phyloP scores from a whole-genome alignment of 2,113 vertebrate species.

The Ceyx margarethae region DNA sequence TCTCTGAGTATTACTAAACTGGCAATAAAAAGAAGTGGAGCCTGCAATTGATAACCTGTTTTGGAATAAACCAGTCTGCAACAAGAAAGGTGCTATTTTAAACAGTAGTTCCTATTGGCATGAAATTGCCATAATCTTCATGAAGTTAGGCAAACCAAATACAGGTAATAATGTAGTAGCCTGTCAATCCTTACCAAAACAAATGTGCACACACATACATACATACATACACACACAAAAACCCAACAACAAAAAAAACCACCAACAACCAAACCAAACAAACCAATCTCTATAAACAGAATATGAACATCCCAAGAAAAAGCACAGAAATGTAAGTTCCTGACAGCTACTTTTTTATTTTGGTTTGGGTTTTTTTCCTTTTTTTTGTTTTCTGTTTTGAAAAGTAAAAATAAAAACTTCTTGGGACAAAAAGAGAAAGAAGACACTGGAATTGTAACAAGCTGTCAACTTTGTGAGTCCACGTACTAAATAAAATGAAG shows the following conservation, averaged over 20 bases:
- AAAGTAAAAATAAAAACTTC: not conserved
- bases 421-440: not conserved
- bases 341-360: not conserved
- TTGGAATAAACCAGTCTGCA: not conserved
- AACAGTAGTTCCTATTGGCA: not conserved
- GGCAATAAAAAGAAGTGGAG: not conserved
- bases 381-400: not conserved
- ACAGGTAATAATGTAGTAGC: not conserved
- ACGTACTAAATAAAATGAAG: not conserved
- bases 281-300: not conserved
- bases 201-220: too few relatives aligned
- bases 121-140: not conserved
- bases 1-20: not conserved
- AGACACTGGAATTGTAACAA: not conserved
- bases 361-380: not conserved
- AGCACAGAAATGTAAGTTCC: accelerated
- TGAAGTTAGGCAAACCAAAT: not conserved
- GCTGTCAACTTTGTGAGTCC: not conserved
- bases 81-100: not conserved
- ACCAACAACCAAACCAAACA: too few relatives aligned
- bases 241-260: not conserved
- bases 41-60: not conserved
- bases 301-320: not conserved
- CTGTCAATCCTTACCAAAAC: not conserved
- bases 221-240: too few relatives aligned